Evolutionary conservation across 30 jellyfish, hydroid and myxozoan species (phyloP).

Genomic region (Clytia hemisphaerica): DNA sequence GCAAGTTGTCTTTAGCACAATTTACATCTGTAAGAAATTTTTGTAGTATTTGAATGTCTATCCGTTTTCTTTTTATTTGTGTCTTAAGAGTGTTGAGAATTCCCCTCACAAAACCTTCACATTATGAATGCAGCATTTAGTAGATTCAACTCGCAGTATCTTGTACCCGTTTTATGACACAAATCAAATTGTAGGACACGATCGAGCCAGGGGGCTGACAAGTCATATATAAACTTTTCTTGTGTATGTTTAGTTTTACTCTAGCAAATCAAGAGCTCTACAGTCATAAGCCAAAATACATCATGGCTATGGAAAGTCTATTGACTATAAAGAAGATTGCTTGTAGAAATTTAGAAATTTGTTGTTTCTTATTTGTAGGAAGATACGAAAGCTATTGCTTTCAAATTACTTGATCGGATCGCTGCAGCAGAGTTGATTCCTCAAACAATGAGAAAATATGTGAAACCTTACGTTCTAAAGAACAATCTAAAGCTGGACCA

Average conservation of each 20-base stretch:
- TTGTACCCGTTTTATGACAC: too few relatives aligned
- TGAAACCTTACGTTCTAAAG: constrained; percentile 77
- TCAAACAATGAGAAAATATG: constrained; percentile 63
- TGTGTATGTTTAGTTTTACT: too few relatives aligned
- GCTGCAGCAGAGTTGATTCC: constrained; percentile 92
- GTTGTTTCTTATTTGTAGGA: constrained; percentile 36
- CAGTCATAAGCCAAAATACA: neutral
- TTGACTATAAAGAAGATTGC: too few relatives aligned
- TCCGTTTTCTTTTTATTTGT: neutral
- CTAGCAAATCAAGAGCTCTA: neutral
- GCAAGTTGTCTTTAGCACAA: constrained; percentile 74
- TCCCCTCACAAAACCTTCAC: too few relatives aligned
- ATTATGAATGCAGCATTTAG: too few relatives aligned
- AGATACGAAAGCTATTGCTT: constrained; percentile 73
- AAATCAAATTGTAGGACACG: too few relatives aligned
- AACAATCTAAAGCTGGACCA: constrained; percentile 54
- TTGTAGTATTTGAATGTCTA: neutral
- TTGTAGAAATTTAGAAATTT: neutral
- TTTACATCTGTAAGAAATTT: constrained; percentile 43
- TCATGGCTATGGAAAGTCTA: too few relatives aligned
- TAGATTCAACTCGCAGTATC: too few relatives aligned
- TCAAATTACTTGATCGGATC: constrained; percentile 70
- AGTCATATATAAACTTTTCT: too few relatives aligned
- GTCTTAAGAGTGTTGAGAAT: neutral
- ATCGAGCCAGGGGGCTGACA: too few relatives aligned